Percentiles rank a stretch among this genome's conserved stretches.
Evolutionary conservation across 2,888 invertebrate genomes (phyloP).

Genomic region (Metallyticus violacea): DNA sequence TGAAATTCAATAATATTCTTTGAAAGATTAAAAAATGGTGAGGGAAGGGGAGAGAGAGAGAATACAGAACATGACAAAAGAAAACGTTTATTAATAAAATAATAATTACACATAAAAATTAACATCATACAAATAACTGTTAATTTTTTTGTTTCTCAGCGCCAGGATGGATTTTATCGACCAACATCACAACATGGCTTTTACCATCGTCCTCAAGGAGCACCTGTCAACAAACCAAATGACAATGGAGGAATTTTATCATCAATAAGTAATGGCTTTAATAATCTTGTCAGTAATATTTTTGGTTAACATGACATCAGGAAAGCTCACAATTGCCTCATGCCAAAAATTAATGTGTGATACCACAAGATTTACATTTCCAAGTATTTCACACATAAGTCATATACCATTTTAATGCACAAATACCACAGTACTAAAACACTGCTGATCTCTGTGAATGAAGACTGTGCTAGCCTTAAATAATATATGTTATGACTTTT

Average conservation of each 20-base stretch:
- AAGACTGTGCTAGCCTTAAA: background rate
- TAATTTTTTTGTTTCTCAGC: constrained; percentile 36
- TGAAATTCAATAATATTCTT: too few species aligned
- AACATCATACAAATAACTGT: background rate
- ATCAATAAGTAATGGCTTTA: constrained; percentile 73
- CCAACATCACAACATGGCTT: constrained; percentile 46
- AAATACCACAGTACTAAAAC: background rate
- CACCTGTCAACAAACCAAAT: constrained; percentile 46
- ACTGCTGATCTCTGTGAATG: background rate
- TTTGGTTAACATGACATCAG: constrained; percentile 57
- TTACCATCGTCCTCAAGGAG: constrained; percentile 49
- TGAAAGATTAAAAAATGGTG: too few species aligned
- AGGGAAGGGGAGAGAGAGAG: too few species aligned
- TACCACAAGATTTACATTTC: background rate
- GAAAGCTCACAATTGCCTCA: background rate
- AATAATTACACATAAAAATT: too few species aligned
- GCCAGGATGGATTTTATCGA: constrained; percentile 60
- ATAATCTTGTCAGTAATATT: constrained; percentile 72
- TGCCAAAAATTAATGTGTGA: background rate
- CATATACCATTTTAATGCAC: background rate
- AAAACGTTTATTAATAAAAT: too few species aligned
- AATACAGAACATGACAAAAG: too few species aligned
- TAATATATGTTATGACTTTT: too few species aligned
- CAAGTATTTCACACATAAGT: background rate
- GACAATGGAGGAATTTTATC: constrained; percentile 65